These are phyloP conservation scores for Lycocerus yunnanus DNA, from an alignment of 2,888 invertebrate species.

Conservation along the genomic window DNA sequence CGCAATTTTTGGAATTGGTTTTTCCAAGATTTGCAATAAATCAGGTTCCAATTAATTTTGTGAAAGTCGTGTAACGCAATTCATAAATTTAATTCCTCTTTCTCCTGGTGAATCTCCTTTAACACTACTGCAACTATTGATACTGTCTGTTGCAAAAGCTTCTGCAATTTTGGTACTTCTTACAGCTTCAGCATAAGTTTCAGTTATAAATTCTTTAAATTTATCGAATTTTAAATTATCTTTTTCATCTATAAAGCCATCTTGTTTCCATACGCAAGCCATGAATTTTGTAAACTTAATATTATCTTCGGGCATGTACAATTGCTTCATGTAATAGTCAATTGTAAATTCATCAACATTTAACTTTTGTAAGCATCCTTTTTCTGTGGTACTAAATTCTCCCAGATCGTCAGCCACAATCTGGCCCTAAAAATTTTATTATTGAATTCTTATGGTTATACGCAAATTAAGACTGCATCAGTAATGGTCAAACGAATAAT, in stretches of 20 bases:
- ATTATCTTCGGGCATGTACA: slow-evolving; percentile 23
- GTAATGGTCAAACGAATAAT: background rate
- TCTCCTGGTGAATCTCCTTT: slow-evolving; percentile 18
- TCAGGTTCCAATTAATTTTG: background rate
- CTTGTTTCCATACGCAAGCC: slow-evolving; percentile 21
- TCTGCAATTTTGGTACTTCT: slow-evolving; percentile 7
- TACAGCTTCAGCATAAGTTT: slow-evolving; percentile 10
- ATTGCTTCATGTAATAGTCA: slow-evolving; percentile 16
- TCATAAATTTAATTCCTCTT: slow-evolving; percentile 22
- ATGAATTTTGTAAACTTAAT: slow-evolving; percentile 14
- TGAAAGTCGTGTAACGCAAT: slow-evolving; percentile 17
- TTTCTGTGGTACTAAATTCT: slow-evolving; percentile 9
- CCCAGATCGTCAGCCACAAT: slow-evolving; percentile 5
- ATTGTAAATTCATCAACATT: slow-evolving; percentile 18
- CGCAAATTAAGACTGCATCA: background rate
- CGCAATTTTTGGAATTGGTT: too few relatives aligned
- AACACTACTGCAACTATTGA: slow-evolving; percentile 16
- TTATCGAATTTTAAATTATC: slow-evolving; percentile 10
- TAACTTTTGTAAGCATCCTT: slow-evolving; percentile 10
- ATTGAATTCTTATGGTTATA: background rate
- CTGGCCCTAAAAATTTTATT: background rate
- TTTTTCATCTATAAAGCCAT: slow-evolving; percentile 17
- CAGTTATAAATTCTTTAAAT: slow-evolving; percentile 11
- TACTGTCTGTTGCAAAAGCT: slow-evolving; percentile 20
- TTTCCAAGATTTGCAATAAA: background rate